A percentile compares a stretch with the other conserved stretches of the same genome.
Conservation (phyloP, 2,888 invertebrate genomes). For the Protophormia terraenovae region DNA sequence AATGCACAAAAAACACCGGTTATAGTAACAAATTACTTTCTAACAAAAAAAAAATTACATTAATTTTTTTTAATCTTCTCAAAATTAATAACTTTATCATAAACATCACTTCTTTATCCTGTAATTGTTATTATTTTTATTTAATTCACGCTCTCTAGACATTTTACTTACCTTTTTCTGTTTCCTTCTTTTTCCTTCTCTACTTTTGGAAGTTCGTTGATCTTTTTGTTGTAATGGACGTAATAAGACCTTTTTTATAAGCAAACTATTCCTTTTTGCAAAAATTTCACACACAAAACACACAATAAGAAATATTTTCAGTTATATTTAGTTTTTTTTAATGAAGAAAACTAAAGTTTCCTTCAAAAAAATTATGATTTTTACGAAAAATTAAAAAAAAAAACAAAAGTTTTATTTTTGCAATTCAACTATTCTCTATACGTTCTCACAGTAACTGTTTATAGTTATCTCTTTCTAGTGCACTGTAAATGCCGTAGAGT, state of each 20-base stretch:
- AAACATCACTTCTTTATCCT: too few relatives aligned
- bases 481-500: constrained; percentile 8
- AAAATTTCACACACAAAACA: constrained; percentile 21
- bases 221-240: constrained; percentile 64
- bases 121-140: too few relatives aligned
- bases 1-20: constrained; percentile 52
- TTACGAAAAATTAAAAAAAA: not conserved
- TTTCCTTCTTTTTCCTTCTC: not conserved
- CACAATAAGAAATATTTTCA: constrained; percentile 18
- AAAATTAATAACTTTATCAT: too few relatives aligned
- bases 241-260: constrained; percentile 30
- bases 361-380: constrained; percentile 16
- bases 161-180: constrained; percentile 43
- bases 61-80: not conserved
- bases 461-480: constrained; percentile 43
- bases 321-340: constrained; percentile 8
- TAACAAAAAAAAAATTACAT: not conserved
- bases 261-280: constrained; percentile 13
- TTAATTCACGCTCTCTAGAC: not conserved
- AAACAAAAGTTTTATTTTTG: constrained; percentile 45
- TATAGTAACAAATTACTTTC: not conserved
- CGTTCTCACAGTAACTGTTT: constrained; percentile 6
- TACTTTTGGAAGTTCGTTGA: constrained; percentile 61
- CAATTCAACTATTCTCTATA: constrained; percentile 54
- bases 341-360: constrained; percentile 24